phyloP scores from a whole-genome alignment of 2,888 invertebrate genomes.

The Drosophila nigritarsus region DNA sequence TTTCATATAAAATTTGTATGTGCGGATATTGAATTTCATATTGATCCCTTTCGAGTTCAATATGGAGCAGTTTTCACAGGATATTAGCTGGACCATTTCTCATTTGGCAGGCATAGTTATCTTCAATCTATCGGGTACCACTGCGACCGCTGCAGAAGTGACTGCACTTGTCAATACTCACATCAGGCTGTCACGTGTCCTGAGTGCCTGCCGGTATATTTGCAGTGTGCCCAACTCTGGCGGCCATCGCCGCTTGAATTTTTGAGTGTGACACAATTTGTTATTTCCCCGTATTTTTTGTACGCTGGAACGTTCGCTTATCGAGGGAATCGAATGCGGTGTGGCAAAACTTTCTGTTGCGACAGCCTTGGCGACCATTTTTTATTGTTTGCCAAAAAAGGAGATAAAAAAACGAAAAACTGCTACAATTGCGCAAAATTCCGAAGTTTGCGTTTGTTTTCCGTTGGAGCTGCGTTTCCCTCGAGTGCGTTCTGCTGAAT shows the following conservation, averaged over 20 bases:
- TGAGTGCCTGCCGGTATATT: conserved; percentile 19
- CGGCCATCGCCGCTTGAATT: conserved; percentile 26
- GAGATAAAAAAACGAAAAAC: conserved; percentile 12
- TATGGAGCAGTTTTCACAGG: neutral
- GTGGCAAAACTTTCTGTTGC: conserved; percentile 53
- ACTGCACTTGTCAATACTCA: conserved; percentile 22
- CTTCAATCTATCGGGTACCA: neutral
- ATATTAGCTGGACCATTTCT: neutral
- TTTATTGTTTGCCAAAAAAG: conserved; percentile 67
- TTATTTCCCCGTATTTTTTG: neutral
- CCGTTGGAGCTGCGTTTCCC: conserved; percentile 56
- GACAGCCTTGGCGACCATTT: conserved; percentile 66
- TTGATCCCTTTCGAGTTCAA: neutral
- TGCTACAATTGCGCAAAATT: conserved; percentile 73
- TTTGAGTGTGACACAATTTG: conserved; percentile 20
- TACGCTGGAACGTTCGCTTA: conserved; percentile 42
- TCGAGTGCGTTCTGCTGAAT: conserved; percentile 73
- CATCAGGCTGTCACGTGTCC: conserved; percentile 32
- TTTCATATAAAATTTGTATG: neutral
- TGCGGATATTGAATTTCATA: neutral
- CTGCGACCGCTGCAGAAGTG: neutral
- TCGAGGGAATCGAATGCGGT: conserved; percentile 74
- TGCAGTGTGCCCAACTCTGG: conserved; percentile 28
- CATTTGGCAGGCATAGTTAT: neutral
- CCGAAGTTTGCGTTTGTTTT: conserved; percentile 69